phyloP scores from a whole-genome alignment of 2,888 invertebrate species.

The Heliconius erato region DNA sequence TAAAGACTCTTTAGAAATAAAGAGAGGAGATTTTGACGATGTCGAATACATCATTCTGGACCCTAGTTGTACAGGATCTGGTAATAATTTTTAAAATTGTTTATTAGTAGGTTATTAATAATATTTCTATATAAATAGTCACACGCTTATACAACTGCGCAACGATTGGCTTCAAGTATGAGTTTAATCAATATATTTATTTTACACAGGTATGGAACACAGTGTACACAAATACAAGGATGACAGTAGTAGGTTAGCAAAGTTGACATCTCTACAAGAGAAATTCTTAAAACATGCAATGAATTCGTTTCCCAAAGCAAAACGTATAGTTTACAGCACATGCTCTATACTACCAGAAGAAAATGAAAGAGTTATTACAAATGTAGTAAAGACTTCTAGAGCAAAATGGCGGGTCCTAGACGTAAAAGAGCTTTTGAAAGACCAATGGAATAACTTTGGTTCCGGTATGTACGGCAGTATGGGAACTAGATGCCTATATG shows the following conservation, averaged over 20 bases:
- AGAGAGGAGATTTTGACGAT: conserved; percentile 85
- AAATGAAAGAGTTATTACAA: conserved; percentile 95
- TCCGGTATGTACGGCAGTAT: conserved; percentile 88
- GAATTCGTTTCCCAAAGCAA: conserved; percentile 91
- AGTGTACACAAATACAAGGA: conserved; percentile 78
- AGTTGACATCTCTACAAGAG: conserved; percentile 92
- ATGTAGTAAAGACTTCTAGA: conserved; percentile 86
- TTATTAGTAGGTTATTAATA: no score
- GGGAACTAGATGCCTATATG: conserved; percentile 91
- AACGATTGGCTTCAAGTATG: background rate
- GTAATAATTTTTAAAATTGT: conserved; percentile 71
- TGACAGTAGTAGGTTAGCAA: conserved; percentile 85
- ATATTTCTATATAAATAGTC: background rate
- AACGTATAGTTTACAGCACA: conserved; percentile 97
- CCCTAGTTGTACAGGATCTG: conserved; percentile 98
- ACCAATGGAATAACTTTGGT: conserved; percentile 89
- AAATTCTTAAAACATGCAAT: conserved; percentile 95
- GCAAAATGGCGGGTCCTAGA: conserved; percentile 88
- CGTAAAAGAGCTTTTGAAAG: conserved; percentile 86
- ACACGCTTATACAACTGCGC: background rate
- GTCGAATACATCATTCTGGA: conserved; percentile 97
- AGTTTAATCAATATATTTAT: conserved; percentile 5
- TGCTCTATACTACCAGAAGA: conserved; percentile 96
- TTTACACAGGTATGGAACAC: conserved; percentile 73
- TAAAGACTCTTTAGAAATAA: conserved; percentile 90